These are phyloP conservation scores for Meandrina meandrites DNA, from an alignment of 92 coral and sea anemone species.

Conservation along the genomic window DNA sequence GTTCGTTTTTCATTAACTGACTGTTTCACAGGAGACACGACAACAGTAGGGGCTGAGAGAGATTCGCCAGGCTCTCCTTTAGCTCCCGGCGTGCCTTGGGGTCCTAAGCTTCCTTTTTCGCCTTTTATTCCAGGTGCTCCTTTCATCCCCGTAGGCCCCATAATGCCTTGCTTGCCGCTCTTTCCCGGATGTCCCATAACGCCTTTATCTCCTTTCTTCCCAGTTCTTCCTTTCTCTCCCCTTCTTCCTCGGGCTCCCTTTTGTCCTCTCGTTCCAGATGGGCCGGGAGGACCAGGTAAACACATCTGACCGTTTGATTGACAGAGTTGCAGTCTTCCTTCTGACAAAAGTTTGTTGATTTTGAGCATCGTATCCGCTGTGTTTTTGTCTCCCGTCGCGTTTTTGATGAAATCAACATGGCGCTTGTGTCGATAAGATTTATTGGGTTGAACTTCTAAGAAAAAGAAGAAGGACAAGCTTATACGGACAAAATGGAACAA, in stretches of 20 bases:
- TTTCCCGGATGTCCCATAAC: conserved; percentile 11
- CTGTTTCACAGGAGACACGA: background rate
- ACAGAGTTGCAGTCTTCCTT: background rate
- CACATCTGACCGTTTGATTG: background rate
- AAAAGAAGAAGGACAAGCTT: background rate
- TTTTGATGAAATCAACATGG: background rate
- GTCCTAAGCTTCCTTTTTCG: conserved; percentile 1
- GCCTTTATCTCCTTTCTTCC: conserved; percentile 12
- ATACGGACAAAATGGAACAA: too few relatives aligned
- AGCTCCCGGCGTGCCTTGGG: conserved; percentile 10
- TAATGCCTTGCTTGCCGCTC: conserved; percentile 23
- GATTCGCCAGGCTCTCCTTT: conserved; percentile 32
- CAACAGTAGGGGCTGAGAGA: conserved; percentile 2
- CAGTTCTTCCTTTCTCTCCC: background rate
- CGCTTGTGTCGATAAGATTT: background rate
- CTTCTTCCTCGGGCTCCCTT: conserved; percentile 15
- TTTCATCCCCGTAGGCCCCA: conserved; percentile 9
- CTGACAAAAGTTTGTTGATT: conserved; percentile 9
- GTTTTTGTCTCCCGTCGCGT: background rate
- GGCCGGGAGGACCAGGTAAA: conserved; percentile 10
- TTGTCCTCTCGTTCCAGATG: conserved; percentile 16
- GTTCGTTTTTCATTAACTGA: background rate
- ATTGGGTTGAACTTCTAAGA: background rate
- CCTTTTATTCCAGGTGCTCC: conserved; percentile 21
- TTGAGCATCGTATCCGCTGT: background rate